Evolutionary conservation across 2,797 vertebrate genomes (phyloP), one percentile per base, ranked within the genome.

Genomic region (Novumbra hubbsi): DNA sequence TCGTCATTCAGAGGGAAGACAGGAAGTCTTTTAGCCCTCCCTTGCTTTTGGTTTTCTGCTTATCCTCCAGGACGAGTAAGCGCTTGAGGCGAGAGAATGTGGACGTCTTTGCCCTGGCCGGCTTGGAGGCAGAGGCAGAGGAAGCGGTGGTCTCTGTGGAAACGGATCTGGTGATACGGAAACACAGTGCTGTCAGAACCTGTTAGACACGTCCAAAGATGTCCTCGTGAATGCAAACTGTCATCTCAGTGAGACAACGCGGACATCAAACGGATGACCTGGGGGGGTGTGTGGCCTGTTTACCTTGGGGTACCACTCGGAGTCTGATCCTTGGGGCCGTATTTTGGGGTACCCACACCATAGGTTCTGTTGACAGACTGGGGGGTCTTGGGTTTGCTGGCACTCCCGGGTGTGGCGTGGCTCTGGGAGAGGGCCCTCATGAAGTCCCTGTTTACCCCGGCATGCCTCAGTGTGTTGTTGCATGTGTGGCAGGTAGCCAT

Each of bases 401-500:
- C n/a, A 12, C 86, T 90, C 73, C 83, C 77, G 3, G 93, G 95
- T 30, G 93, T 92, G 69, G 84, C 65, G 71, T 84, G 87, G 78
- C 4, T 86, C 72, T 84, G 93, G 4, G 85, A 77, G 2, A 90
- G 50, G 11, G 84, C 71, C 12, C 85, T 65, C 28, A 95, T 81
- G 73, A 93, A 93, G 75, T 94, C 92, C 86, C 96, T 92, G 78
- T 92, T 96, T 84, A 89, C 84, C 68, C 97, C 96, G 78, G 84
- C 84, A 84, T 94, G 91, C 83, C 90, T 93, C 78, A 93, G 93
- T 38, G 94, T 95, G 84, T 90, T 95, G 85, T 92, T 95, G 88
- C 97, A 98, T 1, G 91, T 92, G 84, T 95, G 95, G 86, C 97
- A 99, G 80, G 96, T 98, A 84, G 96, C 91, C 92, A 98, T 90